phyloP scores from a whole-genome alignment of 2,113 vertebrate species.

The Apeltes quadracus region DNA sequence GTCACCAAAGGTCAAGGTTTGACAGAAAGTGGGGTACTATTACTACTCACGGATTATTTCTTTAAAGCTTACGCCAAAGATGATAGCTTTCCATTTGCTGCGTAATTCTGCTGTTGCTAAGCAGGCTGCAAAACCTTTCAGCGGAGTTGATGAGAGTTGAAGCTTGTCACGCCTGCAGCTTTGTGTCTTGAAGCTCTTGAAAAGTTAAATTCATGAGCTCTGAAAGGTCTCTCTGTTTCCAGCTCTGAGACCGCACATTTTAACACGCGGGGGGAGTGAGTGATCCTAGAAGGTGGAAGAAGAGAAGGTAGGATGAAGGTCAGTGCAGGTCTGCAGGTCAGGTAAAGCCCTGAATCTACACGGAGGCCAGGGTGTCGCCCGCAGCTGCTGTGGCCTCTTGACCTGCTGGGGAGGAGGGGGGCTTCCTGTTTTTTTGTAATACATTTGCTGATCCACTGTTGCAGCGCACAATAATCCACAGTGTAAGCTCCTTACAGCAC shows the following conservation, averaged over 20 bases:
- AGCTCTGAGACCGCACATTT: too few species aligned
- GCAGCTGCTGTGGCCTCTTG: slow-evolving; percentile 70
- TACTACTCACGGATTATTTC: slow-evolving; percentile 35
- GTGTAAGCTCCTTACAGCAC: slow-evolving; percentile 75
- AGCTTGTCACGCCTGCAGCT: too few species aligned
- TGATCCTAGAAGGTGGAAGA: slow-evolving; percentile 5
- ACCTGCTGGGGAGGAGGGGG: slow-evolving; percentile 50
- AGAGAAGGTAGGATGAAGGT: slow-evolving; percentile 29
- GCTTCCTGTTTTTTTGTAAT: slow-evolving; percentile 36
- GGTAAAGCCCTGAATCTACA: slow-evolving; percentile 15
- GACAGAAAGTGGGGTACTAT: too few species aligned
- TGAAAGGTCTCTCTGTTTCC: too few species aligned
- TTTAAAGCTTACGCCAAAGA: slow-evolving; percentile 7
- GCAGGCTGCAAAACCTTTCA: neutral
- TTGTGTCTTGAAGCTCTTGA: too few species aligned
- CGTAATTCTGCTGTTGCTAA: slow-evolving; percentile 1
- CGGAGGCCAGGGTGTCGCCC: slow-evolving; percentile 43
- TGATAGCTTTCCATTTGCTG: slow-evolving; percentile 6
- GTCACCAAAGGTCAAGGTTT: too few species aligned
- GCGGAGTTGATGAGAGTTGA: too few species aligned
- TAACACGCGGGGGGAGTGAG: neutral
- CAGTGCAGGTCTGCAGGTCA: slow-evolving; percentile 40
- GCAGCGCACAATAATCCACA: slow-evolving; percentile 73
- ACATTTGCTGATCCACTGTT: slow-evolving; percentile 63
- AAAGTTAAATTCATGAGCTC: too few species aligned